These are phyloP conservation scores for Anguilla rostrata DNA, from an alignment of 2,113 vertebrate species.

Conservation along the genomic window DNA sequence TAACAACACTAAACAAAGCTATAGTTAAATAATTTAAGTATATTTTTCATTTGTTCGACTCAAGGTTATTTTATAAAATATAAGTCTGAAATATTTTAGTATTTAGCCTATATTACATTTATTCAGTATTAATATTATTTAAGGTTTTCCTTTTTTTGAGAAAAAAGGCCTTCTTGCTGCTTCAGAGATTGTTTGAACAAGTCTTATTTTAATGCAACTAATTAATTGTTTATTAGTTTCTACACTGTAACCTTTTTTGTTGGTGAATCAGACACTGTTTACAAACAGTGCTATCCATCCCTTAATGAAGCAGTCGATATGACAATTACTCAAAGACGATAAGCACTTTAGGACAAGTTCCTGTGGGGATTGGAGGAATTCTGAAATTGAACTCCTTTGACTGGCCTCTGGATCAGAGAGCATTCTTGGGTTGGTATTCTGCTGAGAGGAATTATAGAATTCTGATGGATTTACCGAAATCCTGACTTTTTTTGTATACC, in stretches of 20 bases:
- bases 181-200: background rate
- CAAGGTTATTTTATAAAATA: no score
- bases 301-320: conserved; percentile 31
- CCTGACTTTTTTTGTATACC: background rate
- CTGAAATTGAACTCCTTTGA: background rate
- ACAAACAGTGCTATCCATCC: conserved; percentile 26
- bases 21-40: conserved; percentile 36
- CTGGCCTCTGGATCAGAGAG: conserved; percentile 25
- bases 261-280: conserved; percentile 40
- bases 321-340: conserved; percentile 37
- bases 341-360: conserved; percentile 24
- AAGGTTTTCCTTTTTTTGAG: background rate
- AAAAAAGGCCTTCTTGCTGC: background rate
- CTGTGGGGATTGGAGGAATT: conserved; percentile 21
- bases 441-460: conserved; percentile 12
- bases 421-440: conserved; percentile 45
- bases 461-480: conserved; percentile 35
- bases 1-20: conserved; percentile 1
- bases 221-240: background rate
- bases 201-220: background rate
- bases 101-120: conserved; percentile 36
- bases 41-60: conserved; percentile 30
- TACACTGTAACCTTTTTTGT: conserved; percentile 18
- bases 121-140: background rate
- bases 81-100: conserved; percentile 42